A percentile compares a stretch with the other conserved stretches of the same genome.
Conservation (phyloP, 2,113 vertebrate genomes). For the Oryzias curvinotus region DNA sequence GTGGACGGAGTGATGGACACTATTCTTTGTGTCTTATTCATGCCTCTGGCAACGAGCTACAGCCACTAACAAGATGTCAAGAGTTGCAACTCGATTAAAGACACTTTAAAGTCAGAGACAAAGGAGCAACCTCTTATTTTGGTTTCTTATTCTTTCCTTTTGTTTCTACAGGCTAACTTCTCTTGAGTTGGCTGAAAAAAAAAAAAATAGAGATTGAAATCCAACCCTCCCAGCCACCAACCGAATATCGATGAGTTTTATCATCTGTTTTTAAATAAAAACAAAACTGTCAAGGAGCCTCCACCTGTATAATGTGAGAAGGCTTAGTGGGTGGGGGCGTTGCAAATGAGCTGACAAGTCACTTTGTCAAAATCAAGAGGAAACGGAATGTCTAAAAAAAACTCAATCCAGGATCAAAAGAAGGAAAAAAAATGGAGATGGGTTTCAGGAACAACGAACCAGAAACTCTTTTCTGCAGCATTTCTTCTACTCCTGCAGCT, state of each 20-base stretch:
- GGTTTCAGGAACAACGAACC: slow-evolving; percentile 56
- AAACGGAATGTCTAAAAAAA: slow-evolving; percentile 34
- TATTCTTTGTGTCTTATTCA: slow-evolving; percentile 62
- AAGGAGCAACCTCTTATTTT: slow-evolving; percentile 55
- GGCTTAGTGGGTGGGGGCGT: slow-evolving; percentile 53
- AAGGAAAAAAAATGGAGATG: slow-evolving; percentile 44
- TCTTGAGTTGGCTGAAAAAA: slow-evolving; percentile 68
- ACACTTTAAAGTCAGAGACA: slow-evolving; percentile 64
- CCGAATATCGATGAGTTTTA: slow-evolving; percentile 95
- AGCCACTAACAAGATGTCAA: slow-evolving; percentile 74
- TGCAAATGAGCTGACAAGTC: slow-evolving; percentile 29
- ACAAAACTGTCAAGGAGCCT: slow-evolving; percentile 67
- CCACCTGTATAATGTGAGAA: slow-evolving; percentile 61
- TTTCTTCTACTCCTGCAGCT: slow-evolving; percentile 76
- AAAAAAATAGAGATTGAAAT: slow-evolving; percentile 27
- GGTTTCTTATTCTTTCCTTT: slow-evolving; percentile 17
- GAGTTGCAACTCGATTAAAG: slow-evolving; percentile 68
- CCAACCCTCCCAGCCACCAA: slow-evolving; percentile 68
- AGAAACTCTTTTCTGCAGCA: slow-evolving; percentile 72
- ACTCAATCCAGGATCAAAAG: slow-evolving; percentile 60
- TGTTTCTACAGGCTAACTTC: slow-evolving; percentile 64
- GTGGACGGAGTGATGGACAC: slow-evolving; percentile 55
- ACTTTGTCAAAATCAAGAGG: slow-evolving; percentile 30
- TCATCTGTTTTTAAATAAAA: slow-evolving; percentile 86
- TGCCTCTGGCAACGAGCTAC: slow-evolving; percentile 70